A percentile compares a stretch with the other conserved stretches of the same genome.
These are phyloP conservation scores for Labia minor DNA, from an alignment of 2,888 invertebrate genomes.

Conservation along the genomic window DNA sequence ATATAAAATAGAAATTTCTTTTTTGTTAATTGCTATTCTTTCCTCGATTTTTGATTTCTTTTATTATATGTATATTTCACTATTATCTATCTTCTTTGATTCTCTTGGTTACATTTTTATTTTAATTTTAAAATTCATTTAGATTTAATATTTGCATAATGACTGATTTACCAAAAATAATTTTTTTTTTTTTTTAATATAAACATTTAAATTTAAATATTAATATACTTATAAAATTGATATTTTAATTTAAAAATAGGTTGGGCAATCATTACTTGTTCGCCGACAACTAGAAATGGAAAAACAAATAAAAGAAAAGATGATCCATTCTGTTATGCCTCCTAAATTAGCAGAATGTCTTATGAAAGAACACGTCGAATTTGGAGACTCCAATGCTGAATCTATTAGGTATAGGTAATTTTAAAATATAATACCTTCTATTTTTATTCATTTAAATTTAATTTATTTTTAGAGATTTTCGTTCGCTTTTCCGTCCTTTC, in stretches of 20 bases:
- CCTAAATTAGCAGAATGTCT: slow-evolving; percentile 81
- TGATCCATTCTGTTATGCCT: slow-evolving; percentile 97
- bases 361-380: slow-evolving; percentile 56
- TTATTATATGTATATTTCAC: no score
- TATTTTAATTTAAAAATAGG: background rate
- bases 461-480: slow-evolving; percentile 45
- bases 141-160: no score
- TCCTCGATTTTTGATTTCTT: no score
- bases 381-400: slow-evolving; percentile 37
- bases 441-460: slow-evolving; percentile 7
- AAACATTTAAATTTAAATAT: no score
- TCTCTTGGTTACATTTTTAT: no score
- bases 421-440: slow-evolving; percentile 33
- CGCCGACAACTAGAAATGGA: slow-evolving; percentile 84
- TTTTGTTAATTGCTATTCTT: no score
- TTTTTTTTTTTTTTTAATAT: no score
- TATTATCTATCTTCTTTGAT: no score
- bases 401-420: slow-evolving; percentile 30
- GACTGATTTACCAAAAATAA: no score
- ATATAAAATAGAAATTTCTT: no score
- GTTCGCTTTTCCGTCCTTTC: slow-evolving; percentile 83
- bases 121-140: no score
- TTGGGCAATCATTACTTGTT: slow-evolving; percentile 83
- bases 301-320: slow-evolving; percentile 88
- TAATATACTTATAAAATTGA: no score